Conservation (phyloP, 2,888 invertebrate species). For the Hypercompe scribonia region DNA sequence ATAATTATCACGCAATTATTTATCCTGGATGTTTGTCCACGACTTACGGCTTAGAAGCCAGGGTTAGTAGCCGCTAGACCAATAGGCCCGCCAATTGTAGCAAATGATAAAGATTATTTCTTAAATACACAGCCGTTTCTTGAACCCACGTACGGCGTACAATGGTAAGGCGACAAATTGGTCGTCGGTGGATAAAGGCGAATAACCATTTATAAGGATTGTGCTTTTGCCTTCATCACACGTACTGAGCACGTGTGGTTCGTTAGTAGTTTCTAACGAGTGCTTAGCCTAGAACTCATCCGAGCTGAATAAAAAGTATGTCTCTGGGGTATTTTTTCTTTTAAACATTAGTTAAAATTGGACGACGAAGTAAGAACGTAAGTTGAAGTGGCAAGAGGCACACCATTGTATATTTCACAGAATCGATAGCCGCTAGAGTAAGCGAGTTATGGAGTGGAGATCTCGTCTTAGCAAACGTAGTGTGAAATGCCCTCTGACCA, state of each 20-base stretch:
- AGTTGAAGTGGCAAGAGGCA: no score
- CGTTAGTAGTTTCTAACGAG: neutral
- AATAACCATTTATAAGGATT: neutral
- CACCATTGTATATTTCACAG: no score
- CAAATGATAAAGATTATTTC: neutral
- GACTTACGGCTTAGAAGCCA: no score
- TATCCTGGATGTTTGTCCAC: no score
- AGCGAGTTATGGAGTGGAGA: no score
- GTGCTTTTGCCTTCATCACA: neutral
- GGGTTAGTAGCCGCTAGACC: no score
- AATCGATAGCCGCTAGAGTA: no score
- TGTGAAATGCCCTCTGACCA: no score
- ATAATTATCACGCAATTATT: no score
- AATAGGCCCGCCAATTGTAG: neutral
- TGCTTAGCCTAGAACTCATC: neutral
- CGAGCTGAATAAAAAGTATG: neutral
- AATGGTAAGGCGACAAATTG: neutral
- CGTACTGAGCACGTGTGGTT: neutral
- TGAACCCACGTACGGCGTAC: neutral
- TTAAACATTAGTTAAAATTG: neutral
- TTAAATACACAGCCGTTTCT: neutral
- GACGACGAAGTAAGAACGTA: no score
- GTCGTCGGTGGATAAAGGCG: neutral
- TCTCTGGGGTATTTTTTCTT: neutral
- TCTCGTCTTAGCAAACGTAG: no score